Conservation (phyloP, 2,113 vertebrate genomes). For the Trichechus manatus region DNA sequence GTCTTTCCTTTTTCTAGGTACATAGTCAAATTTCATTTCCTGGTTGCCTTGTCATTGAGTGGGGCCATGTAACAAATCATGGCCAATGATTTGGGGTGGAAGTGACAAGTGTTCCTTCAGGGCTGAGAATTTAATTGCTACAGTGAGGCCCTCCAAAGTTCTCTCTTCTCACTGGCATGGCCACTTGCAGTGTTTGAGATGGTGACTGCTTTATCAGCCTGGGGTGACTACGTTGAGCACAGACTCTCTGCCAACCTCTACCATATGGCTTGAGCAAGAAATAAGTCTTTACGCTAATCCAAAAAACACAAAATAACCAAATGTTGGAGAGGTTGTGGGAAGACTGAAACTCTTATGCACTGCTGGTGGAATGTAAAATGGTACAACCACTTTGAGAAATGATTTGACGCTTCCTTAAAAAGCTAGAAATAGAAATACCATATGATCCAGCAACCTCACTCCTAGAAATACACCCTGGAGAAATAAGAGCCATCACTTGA, state of each 20-base stretch:
- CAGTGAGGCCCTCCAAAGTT: neutral
- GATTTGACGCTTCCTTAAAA: no score
- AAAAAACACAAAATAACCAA: neutral
- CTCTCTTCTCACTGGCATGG: neutral
- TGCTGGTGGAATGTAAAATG: no score
- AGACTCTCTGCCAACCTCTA: neutral
- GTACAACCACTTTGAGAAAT: no score
- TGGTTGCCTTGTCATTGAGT: neutral
- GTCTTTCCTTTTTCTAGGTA: slow-evolving; percentile 29
- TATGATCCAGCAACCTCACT: no score
- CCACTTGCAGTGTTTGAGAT: neutral
- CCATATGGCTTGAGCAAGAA: slow-evolving; percentile 50
- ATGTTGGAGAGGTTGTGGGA: no score
- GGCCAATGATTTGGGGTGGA: neutral
- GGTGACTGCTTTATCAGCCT: neutral
- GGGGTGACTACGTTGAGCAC: neutral
- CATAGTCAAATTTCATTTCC: neutral
- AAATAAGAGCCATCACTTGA: no score
- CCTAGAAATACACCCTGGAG: no score
- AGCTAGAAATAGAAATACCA: no score
- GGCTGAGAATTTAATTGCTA: neutral
- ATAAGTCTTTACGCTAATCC: neutral
- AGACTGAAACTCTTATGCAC: no score
- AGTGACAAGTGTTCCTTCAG: neutral
- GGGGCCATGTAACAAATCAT: neutral